Evolutionary conservation across 2,888 invertebrate genomes (phyloP), one percentile per base, ranked within the genome.

Genomic region (Embidobia sp.): DNA sequence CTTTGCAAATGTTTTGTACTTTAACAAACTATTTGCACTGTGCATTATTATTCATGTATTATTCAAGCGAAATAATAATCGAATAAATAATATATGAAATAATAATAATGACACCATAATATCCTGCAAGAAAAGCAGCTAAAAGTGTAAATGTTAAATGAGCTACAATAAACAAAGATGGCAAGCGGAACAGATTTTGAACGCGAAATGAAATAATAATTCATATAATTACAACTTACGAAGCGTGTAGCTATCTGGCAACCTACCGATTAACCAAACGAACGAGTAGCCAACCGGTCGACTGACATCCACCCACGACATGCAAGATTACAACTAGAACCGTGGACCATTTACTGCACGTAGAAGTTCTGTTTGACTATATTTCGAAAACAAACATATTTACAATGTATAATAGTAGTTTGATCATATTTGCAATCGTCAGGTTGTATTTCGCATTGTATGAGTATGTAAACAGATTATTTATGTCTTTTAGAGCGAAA

Each of bases 361-460:
- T 82, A 80, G 82, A 85, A 85, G 86, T 86, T 87, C 85, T 86
- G 85, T 85, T 85, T 87, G 86, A 87, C n/a, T 85, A 85, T 85
- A 84, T 86, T 87, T 85, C 84, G 81, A 84, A 83, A 84, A 83
- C 77, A 84, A 83, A n/a, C n/a, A n/a, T n/a, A n/a, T n/a, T n/a
- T n/a, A n/a, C n/a, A n/a, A n/a, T n/a, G n/a, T n/a, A n/a, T n/a
- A n/a, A n/a, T n/a, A n/a, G n/a, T n/a, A n/a, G n/a, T n/a, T n/a
- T n/a, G n/a, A n/a, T n/a, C n/a, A n/a, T n/a, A n/a, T n/a, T n/a
- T n/a, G n/a, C n/a, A n/a, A n/a, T n/a, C n/a, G n/a, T n/a, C n/a
- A n/a, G n/a, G n/a, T n/a, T n/a, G n/a, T n/a, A n/a, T n/a, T n/a
- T n/a, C n/a, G n/a, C n/a, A n/a, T n/a, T n/a, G n/a, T n/a, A n/a